phyloP scores from a whole-genome alignment of 2,797 vertebrate species.

The Sebastes oblongus region DNA sequence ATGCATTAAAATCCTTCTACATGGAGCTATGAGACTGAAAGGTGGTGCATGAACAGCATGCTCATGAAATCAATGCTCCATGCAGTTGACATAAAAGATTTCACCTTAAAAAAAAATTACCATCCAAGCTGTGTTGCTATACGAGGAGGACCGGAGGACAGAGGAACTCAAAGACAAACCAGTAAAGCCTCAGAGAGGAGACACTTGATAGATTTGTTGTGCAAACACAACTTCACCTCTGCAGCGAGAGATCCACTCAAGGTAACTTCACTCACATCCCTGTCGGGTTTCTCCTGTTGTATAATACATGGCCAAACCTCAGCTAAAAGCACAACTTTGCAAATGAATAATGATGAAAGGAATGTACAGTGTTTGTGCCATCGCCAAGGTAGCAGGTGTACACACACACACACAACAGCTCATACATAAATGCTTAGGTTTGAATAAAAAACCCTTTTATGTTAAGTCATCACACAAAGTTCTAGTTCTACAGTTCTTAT shows the following conservation, averaged over 20 bases:
- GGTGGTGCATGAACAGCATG: neutral
- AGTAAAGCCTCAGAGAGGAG: slow-evolving; percentile 16
- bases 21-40: too few species aligned
- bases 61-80: neutral
- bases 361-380: slow-evolving; percentile 30
- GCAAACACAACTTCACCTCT: slow-evolving; percentile 36
- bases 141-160: neutral
- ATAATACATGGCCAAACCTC: slow-evolving; percentile 4
- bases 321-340: slow-evolving; percentile 29
- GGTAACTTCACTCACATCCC: slow-evolving; percentile 24
- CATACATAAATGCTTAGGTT: slow-evolving; percentile 30
- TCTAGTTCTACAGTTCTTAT: neutral
- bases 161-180: slow-evolving; percentile 12
- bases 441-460: slow-evolving; percentile 16
- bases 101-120: neutral
- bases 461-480: neutral
- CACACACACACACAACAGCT: slow-evolving; percentile 17
- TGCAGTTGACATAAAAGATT: neutral
- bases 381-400: slow-evolving; percentile 37
- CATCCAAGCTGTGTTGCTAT: neutral
- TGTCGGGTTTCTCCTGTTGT: neutral
- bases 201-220: slow-evolving; percentile 7
- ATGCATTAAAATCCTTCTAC: too few species aligned
- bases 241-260: slow-evolving; percentile 25
- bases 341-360: slow-evolving; percentile 44